These are phyloP conservation scores for Clarias macrocephalus DNA, from an alignment of 2,113 vertebrate species.

Conservation along the genomic window DNA sequence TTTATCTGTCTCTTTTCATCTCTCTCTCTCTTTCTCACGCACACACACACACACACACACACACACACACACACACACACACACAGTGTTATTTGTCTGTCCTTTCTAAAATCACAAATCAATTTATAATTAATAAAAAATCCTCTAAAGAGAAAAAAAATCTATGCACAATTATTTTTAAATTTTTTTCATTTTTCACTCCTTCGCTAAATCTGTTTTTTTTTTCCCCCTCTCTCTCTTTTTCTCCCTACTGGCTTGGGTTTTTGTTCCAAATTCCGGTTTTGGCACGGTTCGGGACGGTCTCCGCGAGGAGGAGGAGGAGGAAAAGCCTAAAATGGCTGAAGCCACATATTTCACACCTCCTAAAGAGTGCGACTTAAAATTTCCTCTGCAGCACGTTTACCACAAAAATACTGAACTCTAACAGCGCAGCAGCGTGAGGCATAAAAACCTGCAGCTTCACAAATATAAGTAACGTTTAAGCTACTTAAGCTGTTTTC, in stretches of 20 bases:
- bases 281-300: constrained; percentile 34
- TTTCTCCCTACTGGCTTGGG: constrained; percentile 3
- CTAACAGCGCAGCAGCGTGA: constrained; percentile 33
- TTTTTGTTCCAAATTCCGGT: constrained; percentile 43
- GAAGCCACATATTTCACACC: constrained; percentile 73
- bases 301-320: constrained; percentile 43
- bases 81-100: background rate
- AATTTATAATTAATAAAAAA: background rate
- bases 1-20: background rate
- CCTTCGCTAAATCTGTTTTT: background rate
- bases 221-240: background rate
- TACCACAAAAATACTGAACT: constrained; percentile 66
- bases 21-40: background rate
- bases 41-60: background rate
- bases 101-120: constrained; percentile 21
- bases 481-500: background rate
- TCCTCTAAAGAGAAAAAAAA: constrained; percentile 5
- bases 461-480: constrained; percentile 58
- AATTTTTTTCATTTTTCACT: background rate
- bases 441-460: constrained; percentile 59
- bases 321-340: constrained; percentile 72
- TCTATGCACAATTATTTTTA: background rate
- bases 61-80: background rate
- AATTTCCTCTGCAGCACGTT: constrained; percentile 72
- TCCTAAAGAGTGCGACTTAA: constrained; percentile 69